Conservation (phyloP, 2,888 invertebrate species). For the Cecidostiba fungosa region DNA sequence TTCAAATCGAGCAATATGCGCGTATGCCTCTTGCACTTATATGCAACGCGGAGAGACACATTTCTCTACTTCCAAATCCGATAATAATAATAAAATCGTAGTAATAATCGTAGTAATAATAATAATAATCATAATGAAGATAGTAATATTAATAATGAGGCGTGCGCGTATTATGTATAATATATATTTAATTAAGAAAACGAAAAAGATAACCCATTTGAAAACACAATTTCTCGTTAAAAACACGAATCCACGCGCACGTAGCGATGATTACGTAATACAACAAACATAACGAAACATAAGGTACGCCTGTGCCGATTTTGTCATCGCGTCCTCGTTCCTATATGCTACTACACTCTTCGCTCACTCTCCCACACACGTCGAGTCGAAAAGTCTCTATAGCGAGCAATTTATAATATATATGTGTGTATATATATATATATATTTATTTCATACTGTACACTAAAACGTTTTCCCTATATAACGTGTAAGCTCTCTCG, state of each 20-base stretch:
- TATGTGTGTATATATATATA: background rate
- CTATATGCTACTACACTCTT: background rate
- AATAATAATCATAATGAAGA: background rate
- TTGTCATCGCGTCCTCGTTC: slow-evolving; percentile 22
- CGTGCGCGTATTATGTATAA: background rate
- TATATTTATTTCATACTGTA: slow-evolving; percentile 49
- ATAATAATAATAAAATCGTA: slow-evolving; percentile 56
- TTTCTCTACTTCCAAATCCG: slow-evolving; percentile 62
- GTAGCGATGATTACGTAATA: slow-evolving; percentile 36
- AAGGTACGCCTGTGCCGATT: slow-evolving; percentile 37
- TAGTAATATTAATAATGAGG: background rate
- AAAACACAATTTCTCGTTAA: slow-evolving; percentile 20
- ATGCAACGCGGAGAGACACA: background rate
- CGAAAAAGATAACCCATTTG: background rate
- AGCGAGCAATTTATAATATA: slow-evolving; percentile 32
- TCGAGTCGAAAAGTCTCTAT: slow-evolving; percentile 31
- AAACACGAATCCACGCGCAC: background rate
- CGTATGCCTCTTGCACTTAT: background rate
- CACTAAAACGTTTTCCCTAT: slow-evolving; percentile 47
- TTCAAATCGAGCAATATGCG: background rate
- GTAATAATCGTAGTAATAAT: background rate
- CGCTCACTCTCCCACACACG: background rate
- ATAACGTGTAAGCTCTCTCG: slow-evolving; percentile 31
- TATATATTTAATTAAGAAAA: background rate
- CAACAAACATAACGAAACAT: slow-evolving; percentile 37